Evolutionary conservation across 1,140 invertebrate species (phyloP).

Genomic region (Scaptomyza montana): DNA sequence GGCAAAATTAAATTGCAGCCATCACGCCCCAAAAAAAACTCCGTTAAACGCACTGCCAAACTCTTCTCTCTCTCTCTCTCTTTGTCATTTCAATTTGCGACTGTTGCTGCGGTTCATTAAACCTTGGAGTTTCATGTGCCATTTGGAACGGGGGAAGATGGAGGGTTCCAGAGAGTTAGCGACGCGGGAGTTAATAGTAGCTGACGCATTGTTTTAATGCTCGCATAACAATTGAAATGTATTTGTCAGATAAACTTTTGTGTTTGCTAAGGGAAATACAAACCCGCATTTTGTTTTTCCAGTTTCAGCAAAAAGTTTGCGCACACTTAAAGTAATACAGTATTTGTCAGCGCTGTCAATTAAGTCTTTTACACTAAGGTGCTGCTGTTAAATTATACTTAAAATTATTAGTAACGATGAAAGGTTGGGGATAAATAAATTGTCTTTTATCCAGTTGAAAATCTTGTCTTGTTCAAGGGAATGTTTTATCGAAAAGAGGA

Average conservation of each 20-base stretch:
- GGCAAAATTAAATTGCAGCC: constrained; percentile 71
- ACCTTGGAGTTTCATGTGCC: constrained; percentile 77
- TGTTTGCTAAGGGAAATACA: constrained; percentile 31
- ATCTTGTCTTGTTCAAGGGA: no score
- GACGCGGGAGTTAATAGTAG: not conserved
- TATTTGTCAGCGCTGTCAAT: constrained; percentile 17
- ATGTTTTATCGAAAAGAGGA: no score
- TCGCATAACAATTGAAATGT: constrained; percentile 72
- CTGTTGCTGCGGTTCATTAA: constrained; percentile 76
- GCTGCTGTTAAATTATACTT: not conserved
- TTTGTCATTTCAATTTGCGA: no score
- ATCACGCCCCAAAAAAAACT: constrained; percentile 11
- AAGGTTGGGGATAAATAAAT: no score
- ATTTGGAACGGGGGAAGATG: constrained; percentile 22
- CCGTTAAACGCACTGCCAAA: constrained; percentile 17
- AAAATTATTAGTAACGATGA: not conserved
- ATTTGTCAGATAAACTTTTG: constrained; percentile 79
- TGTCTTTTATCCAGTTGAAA: no score
- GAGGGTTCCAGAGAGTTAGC: no score
- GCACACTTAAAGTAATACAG: constrained; percentile 10
- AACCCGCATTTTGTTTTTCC: constrained; percentile 6
- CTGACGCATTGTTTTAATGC: constrained; percentile 56
- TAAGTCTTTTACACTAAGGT: constrained; percentile 10
- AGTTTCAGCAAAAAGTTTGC: constrained; percentile 1
- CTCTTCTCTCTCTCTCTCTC: not conserved